Base-by-base conservation (phyloP, 2,797 vertebrate genomes). In the Zalophus californianus region DNA sequence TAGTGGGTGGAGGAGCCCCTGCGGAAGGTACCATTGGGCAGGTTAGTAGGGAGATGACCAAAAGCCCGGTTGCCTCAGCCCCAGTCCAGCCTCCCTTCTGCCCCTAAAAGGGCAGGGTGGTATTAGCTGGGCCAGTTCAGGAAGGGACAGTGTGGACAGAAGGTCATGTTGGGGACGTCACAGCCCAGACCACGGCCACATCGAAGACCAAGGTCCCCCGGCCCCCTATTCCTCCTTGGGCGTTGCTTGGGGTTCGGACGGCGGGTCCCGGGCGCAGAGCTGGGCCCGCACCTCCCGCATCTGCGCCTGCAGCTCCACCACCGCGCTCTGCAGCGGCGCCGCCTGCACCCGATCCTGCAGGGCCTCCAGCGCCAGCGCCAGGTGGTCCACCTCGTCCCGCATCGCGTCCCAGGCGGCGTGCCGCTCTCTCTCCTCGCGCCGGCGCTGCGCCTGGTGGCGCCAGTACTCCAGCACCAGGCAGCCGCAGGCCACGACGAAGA, bases 391-490 rank as follows among this genome's bases (percentile, higher is more conserved):
- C 91, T 99, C 98, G 3, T 98, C 98, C 97, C 98, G 98, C 73
- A 99, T 96, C 41, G 82, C 70, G 21, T 0, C 70, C 77, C 99
- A 98, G n/a, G 98, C 98, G 32, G 98, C 97, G 1, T 44, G 98
- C 18, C 98, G 98, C 98, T 99, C 99, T 1, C 98, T 98, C 80
- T 99, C 99, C 91, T 99, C 99, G 48, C 98, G 98, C 1, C 98
- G 98, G 1, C 98, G 72, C 89, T 99, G 99, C 7, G 97, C 3
- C 0, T 98, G 94, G 92, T 99, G 99, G 56, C 99, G 98, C 95
- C 98, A 98, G 98, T 99, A 99, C 97, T 99, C 99, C 68, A 99
- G 97, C 91, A 99, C 77, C 97, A 99, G 98, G 91, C 99, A 99
- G 60, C 99, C 98, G 0, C 99, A 98, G 0, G 99, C 99, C 0